These are phyloP conservation scores for Forbesichthys agassizii DNA, from an alignment of 2,113 vertebrate species.

Conservation along the genomic window DNA sequence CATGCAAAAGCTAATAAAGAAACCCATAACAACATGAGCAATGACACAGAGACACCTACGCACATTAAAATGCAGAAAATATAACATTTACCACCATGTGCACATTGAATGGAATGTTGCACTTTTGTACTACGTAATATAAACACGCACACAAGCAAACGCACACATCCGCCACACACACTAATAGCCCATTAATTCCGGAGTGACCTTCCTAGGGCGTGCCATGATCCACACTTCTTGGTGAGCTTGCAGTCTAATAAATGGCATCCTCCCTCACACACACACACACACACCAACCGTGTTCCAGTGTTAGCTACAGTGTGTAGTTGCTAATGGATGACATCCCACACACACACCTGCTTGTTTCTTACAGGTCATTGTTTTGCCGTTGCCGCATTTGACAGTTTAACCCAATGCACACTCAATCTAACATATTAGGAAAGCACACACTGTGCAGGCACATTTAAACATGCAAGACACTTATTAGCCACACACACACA, in stretches of 20 bases:
- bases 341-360: background rate
- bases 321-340: too few species aligned
- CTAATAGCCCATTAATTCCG: conserved; percentile 31
- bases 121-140: too few species aligned
- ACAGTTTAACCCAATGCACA: background rate
- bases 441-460: too few species aligned
- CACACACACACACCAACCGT: background rate
- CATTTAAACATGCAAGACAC: too few species aligned
- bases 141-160: background rate
- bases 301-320: too few species aligned
- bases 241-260: conserved; percentile 30
- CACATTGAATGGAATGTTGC: too few species aligned
- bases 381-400: background rate
- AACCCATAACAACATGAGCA: background rate
- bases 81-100: too few species aligned
- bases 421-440: background rate
- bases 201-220: conserved; percentile 33
- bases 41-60: background rate
- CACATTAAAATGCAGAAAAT: background rate
- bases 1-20: background rate
- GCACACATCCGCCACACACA: conserved; percentile 1
- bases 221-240: conserved; percentile 22
- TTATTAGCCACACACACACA: too few species aligned
- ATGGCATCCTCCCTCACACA: background rate
- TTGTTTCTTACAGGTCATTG: background rate